A percentile compares a stretch with the other conserved stretches of the same genome.
phyloP scores from a whole-genome alignment of 2,797 vertebrate genomes.

The Lagocephalus sceleratus region DNA sequence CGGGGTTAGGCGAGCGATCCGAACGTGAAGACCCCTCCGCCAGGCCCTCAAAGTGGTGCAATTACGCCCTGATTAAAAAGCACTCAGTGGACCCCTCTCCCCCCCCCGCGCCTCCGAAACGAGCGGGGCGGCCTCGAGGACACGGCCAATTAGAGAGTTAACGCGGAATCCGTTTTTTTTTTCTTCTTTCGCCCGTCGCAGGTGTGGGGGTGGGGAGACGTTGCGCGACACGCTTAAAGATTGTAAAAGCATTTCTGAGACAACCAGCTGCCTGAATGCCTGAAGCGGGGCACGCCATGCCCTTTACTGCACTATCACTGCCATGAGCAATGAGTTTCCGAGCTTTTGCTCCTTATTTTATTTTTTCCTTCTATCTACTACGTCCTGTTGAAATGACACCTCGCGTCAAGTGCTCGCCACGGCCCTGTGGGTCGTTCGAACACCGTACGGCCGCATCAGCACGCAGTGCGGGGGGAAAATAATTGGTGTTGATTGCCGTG shows the following conservation, averaged over 20 bases:
- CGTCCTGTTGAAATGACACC: slow-evolving; percentile 20
- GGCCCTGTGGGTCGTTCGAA: slow-evolving; percentile 13
- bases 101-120: slow-evolving; percentile 24
- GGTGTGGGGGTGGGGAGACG: not conserved
- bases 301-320: slow-evolving; percentile 73
- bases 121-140: slow-evolving; percentile 12
- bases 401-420: slow-evolving; percentile 8
- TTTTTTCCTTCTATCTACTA: slow-evolving; percentile 13
- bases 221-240: no score
- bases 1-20: slow-evolving; percentile 12
- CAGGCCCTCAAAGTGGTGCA: slow-evolving; percentile 20
- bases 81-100: slow-evolving; percentile 24
- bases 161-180: no score
- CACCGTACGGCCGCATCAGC: slow-evolving; percentile 17
- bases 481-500: slow-evolving; percentile 20
- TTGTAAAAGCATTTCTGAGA: no score
- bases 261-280: no score
- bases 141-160: slow-evolving; percentile 1
- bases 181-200: not conserved
- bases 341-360: slow-evolving; percentile 25
- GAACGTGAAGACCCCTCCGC: slow-evolving; percentile 13
- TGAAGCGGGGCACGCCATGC: slow-evolving; percentile 40
- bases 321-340: slow-evolving; percentile 42
- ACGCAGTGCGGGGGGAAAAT: slow-evolving; percentile 29
- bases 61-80: slow-evolving; percentile 39